phyloP scores from a whole-genome alignment of 2,797 vertebrate species.

The Chiroxiphia lanceolata region DNA sequence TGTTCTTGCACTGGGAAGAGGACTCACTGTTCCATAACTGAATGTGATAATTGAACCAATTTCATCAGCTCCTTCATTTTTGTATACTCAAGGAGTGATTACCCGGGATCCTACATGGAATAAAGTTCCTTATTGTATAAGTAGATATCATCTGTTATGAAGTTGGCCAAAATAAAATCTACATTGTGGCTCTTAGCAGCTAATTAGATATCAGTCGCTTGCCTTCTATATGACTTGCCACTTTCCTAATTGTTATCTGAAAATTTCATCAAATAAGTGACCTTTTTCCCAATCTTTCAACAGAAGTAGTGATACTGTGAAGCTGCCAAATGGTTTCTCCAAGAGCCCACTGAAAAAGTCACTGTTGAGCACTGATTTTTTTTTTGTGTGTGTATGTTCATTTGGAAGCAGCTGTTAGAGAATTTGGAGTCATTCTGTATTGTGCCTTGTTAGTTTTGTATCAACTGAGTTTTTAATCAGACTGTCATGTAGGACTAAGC shows the following conservation, averaged over 20 bases:
- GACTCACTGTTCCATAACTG: not conserved
- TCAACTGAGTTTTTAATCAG: not conserved
- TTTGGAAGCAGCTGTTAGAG: not conserved
- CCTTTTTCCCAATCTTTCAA: not conserved
- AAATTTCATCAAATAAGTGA: not conserved
- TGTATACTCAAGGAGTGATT: not conserved
- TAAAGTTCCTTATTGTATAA: not conserved
- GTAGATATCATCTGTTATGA: not conserved
- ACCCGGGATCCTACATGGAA: not conserved
- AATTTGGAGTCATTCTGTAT: not conserved
- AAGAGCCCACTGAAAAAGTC: not conserved
- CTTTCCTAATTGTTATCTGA: not conserved
- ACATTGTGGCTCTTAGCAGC: not conserved
- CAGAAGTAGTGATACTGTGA: not conserved
- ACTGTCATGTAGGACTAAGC: not conserved
- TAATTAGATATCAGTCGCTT: not conserved
- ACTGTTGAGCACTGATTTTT: not conserved
- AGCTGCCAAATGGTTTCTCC: not conserved
- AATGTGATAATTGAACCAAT: not conserved
- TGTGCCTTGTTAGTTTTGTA: not conserved
- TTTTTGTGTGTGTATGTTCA: not conserved
- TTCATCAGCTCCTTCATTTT: not conserved
- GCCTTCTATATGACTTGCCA: not conserved
- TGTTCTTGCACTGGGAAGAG: not conserved
- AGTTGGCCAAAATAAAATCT: not conserved